These are phyloP conservation scores for Pygathrix nemaeus DNA, from an alignment of 2,113 vertebrate genomes.

Conservation along the genomic window DNA sequence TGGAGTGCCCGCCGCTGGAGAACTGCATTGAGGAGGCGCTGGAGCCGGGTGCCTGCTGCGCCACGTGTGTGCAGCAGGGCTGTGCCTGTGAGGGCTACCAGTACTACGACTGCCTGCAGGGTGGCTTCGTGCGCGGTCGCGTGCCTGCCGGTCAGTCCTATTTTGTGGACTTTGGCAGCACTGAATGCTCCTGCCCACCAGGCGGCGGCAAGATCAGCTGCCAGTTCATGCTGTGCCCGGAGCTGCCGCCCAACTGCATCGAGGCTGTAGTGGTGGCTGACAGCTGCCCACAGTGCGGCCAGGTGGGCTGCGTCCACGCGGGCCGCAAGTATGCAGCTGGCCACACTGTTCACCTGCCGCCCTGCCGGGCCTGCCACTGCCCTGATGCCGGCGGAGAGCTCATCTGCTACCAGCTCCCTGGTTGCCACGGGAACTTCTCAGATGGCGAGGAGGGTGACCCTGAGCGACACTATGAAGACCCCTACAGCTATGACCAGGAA, in stretches of 20 bases:
- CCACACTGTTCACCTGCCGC: conserved; percentile 91
- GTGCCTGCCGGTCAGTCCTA: conserved; percentile 95
- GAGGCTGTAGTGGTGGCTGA: conserved; percentile 88
- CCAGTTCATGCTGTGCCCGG: conserved; percentile 95
- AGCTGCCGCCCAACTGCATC: conserved; percentile 94
- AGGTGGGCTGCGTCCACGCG: conserved; percentile 89
- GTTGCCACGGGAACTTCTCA: conserved; percentile 84
- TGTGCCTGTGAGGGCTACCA: conserved; percentile 96
- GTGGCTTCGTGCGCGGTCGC: conserved; percentile 92
- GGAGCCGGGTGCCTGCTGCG: conserved; percentile 89
- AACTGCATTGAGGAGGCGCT: conserved; percentile 93
- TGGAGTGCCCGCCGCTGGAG: conserved; percentile 88
- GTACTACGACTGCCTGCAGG: conserved; percentile 94
- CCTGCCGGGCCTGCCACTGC: conserved; percentile 94
- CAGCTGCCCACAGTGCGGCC: conserved; percentile 92
- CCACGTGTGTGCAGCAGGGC: conserved; percentile 90
- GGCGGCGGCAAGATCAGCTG: conserved; percentile 96
- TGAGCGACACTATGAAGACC: conserved; percentile 83
- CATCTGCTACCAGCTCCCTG: conserved; percentile 93
- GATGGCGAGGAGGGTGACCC: conserved; percentile 80
- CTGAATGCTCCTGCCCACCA: conserved; percentile 93
- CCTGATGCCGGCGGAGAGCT: conserved; percentile 90
- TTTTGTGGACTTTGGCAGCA: conserved; percentile 97
- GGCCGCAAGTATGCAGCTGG: conserved; percentile 92
- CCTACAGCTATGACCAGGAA: conserved; percentile 88